Evolutionary conservation across 2,797 vertebrate species (phyloP).

Genomic region (Aldrovandia affinis): DNA sequence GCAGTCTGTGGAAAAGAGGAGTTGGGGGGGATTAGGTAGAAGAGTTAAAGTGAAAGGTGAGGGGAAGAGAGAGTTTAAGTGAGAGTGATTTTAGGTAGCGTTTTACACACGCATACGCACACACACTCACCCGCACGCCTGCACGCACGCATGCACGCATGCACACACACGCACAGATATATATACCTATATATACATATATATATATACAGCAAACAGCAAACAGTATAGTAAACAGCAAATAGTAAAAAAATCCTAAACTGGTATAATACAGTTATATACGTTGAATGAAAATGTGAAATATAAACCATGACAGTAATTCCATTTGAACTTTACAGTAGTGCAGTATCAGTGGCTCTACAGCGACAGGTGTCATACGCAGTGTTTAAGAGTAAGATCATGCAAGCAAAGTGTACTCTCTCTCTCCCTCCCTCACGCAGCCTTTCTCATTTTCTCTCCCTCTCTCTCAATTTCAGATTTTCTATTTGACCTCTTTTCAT

Average conservation of each 20-base stretch:
- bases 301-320: not conserved
- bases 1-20: not conserved
- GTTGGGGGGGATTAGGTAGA: too few species aligned
- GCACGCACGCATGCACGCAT: too few species aligned
- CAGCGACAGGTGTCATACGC: not conserved
- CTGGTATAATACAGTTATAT: not conserved
- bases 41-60: too few species aligned
- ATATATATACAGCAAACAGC: not conserved
- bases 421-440: conserved; percentile 31
- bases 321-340: not conserved
- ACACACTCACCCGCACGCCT: too few species aligned
- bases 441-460: conserved; percentile 30
- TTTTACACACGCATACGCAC: too few species aligned
- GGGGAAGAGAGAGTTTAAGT: too few species aligned
- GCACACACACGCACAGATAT: too few species aligned
- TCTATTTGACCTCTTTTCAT: conserved; percentile 22
- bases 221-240: not conserved
- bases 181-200: too few species aligned
- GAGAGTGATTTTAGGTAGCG: too few species aligned
- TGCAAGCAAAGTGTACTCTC: not conserved
- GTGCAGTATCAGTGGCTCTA: not conserved
- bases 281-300: not conserved
- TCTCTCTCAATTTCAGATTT: conserved; percentile 23
- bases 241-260: not conserved
- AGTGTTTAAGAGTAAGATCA: conserved; percentile 1